These are phyloP conservation scores for Halictus quadricinctus DNA, from an alignment of 2,888 invertebrate species.

Conservation along the genomic window DNA sequence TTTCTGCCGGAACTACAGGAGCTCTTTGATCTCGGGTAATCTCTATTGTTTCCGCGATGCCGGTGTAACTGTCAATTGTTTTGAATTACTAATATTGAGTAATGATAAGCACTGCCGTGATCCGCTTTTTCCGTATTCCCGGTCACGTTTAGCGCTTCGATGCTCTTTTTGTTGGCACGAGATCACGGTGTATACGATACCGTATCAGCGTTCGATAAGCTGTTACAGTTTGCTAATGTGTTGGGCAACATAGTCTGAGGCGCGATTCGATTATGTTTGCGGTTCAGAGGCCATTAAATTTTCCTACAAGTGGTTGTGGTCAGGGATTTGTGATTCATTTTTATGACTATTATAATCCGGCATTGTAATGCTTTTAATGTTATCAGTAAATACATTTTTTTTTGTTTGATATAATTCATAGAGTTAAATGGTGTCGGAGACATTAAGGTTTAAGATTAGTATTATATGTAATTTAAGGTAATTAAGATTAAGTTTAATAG, in stretches of 20 bases:
- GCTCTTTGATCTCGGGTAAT: constrained; percentile 84
- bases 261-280: no score
- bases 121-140: no score
- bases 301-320: no score
- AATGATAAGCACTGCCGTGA: background rate
- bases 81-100: background rate
- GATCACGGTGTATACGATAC: constrained; percentile 12
- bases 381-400: background rate
- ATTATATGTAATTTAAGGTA: no score
- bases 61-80: background rate
- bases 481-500: no score
- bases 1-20: constrained; percentile 84
- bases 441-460: no score
- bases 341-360: background rate
- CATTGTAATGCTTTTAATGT: background rate
- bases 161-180: background rate
- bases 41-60: background rate
- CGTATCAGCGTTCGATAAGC: constrained; percentile 29
- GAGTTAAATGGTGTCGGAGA: background rate
- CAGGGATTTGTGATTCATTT: background rate
- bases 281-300: background rate
- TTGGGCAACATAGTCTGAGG: background rate
- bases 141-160: background rate
- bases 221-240: background rate
- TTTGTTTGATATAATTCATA: background rate